phyloP scores from a whole-genome alignment of 2,888 invertebrate species.

The Incurvaria masculella region DNA sequence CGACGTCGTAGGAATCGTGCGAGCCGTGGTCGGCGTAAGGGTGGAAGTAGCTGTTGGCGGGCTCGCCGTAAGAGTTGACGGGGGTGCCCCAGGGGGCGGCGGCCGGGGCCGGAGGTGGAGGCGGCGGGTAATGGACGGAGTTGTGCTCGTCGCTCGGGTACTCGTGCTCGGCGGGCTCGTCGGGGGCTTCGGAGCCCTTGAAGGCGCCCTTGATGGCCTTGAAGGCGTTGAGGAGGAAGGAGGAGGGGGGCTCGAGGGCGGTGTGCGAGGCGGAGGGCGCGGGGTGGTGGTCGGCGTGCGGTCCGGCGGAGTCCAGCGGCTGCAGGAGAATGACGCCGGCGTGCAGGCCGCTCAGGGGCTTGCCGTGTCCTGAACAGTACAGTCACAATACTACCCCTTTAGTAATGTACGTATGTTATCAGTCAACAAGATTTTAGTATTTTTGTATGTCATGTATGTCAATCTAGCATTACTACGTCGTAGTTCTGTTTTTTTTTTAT shows the following conservation, averaged over 20 bases:
- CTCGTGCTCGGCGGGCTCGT: conserved; percentile 6
- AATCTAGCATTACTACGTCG: too few species aligned
- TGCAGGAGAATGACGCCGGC: conserved; percentile 46
- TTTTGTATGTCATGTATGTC: too few species aligned
- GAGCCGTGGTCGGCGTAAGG: conserved; percentile 27
- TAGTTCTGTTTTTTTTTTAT: too few species aligned
- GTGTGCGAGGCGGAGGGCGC: conserved; percentile 28
- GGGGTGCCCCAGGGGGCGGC: conserved; percentile 39
- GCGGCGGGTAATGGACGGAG: conserved; percentile 30
- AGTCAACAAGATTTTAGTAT: too few species aligned
- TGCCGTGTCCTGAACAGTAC: conserved; percentile 41
- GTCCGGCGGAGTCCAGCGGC: conserved; percentile 33
- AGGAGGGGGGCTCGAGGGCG: conserved; percentile 38
- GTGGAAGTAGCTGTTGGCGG: conserved; percentile 32
- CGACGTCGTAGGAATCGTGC: conserved; percentile 9
- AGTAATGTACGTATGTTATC: too few species aligned
- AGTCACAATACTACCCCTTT: too few species aligned
- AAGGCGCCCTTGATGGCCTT: conserved; percentile 42
- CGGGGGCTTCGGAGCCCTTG: conserved; percentile 20
- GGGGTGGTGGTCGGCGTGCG: conserved; percentile 26
- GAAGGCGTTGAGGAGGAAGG: conserved; percentile 39
- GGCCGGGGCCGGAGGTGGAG: conserved; percentile 29
- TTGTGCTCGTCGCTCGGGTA: conserved; percentile 9
- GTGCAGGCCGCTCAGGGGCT: conserved; percentile 45
- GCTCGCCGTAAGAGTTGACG: conserved; percentile 45